Evolutionary conservation across 2,113 vertebrate species (phyloP).

Genomic region (Bothrops jararaca): DNA sequence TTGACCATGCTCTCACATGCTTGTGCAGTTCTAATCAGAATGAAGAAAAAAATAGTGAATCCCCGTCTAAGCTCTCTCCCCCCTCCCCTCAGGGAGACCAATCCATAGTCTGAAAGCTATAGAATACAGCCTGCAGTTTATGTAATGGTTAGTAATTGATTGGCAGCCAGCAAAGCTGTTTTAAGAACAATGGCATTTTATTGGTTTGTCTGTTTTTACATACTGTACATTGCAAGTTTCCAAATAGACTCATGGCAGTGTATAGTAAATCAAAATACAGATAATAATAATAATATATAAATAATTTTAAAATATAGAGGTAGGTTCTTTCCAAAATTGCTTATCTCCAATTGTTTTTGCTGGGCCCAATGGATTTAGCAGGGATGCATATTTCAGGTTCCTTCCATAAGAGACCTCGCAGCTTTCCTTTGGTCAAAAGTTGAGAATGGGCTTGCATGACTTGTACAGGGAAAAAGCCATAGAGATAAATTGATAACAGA

Average conservation of each 20-base stretch:
- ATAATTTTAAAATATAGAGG: neutral
- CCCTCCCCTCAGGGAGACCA: neutral
- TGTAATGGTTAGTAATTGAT: neutral
- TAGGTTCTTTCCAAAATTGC: neutral
- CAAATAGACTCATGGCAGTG: neutral
- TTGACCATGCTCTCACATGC: neutral
- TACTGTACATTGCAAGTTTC: neutral
- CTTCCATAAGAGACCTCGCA: neutral
- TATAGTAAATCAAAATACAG: neutral
- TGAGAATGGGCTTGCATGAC: neutral
- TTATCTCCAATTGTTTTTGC: neutral
- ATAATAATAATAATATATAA: neutral
- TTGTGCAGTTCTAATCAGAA: neutral
- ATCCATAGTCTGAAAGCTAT: neutral
- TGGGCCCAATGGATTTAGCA: neutral
- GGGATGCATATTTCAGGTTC: neutral
- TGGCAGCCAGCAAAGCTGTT: neutral
- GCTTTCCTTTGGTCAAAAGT: neutral
- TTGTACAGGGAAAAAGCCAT: neutral
- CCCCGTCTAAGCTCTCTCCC: neutral
- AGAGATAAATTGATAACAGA: neutral
- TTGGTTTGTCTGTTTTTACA: neutral
- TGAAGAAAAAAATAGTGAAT: neutral
- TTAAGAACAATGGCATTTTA: neutral
- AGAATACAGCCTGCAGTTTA: neutral